These are phyloP conservation scores for Cephus spinipes DNA, from an alignment of 2,888 invertebrate genomes.

Conservation along the genomic window DNA sequence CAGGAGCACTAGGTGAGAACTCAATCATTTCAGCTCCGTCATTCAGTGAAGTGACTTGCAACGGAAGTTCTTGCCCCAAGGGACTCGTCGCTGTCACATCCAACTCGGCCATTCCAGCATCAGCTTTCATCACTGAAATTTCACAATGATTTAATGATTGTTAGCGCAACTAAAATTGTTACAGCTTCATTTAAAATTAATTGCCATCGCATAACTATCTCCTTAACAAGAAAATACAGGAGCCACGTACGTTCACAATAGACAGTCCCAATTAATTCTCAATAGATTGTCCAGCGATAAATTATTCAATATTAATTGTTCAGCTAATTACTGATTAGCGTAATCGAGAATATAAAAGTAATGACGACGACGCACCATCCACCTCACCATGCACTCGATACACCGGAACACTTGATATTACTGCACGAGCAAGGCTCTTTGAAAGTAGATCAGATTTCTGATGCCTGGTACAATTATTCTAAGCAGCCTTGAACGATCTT, in stretches of 20 bases:
- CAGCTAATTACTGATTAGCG: background rate
- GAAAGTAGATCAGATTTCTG: constrained; percentile 54
- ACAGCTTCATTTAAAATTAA: constrained; percentile 5
- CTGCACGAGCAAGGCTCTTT: constrained; percentile 46
- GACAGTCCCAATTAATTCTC: too few relatives aligned
- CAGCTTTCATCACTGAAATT: constrained; percentile 79
- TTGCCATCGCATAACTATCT: background rate
- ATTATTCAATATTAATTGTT: background rate
- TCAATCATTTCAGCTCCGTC: constrained; percentile 81
- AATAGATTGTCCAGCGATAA: background rate
- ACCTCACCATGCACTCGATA: background rate
- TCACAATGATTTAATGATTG: constrained; percentile 5
- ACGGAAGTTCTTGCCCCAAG: constrained; percentile 83
- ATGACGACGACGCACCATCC: background rate
- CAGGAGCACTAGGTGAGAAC: constrained; percentile 87
- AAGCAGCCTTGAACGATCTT: constrained; percentile 45
- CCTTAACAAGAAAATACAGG: background rate
- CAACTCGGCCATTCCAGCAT: constrained; percentile 86
- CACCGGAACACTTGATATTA: background rate
- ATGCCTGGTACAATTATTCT: constrained; percentile 43
- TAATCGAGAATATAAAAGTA: background rate
- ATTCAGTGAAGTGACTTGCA: constrained; percentile 79
- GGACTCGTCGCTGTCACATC: constrained; percentile 91
- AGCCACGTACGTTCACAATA: background rate
- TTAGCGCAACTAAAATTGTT: constrained; percentile 18